Conservation (phyloP, 2,888 invertebrate genomes). For the Macrophya annulata region DNA sequence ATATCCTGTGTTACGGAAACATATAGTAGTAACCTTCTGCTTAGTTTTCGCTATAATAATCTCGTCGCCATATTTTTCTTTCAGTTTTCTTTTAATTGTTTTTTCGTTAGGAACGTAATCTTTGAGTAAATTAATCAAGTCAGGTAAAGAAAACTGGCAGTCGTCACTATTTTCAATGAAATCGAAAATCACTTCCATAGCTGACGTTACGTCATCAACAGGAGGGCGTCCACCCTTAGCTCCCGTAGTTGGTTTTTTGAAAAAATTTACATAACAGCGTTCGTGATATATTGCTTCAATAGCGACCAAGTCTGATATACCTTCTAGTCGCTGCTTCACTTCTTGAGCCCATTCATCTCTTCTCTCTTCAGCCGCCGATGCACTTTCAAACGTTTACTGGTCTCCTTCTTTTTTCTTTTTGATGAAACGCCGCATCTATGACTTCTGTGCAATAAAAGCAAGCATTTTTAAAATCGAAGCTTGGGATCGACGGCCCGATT, state of each 20-base stretch:
- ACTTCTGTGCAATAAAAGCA: constrained; percentile 25
- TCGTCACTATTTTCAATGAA: constrained; percentile 54
- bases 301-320: constrained; percentile 50
- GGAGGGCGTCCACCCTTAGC: constrained; percentile 42
- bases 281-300: constrained; percentile 54
- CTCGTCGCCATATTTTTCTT: constrained; percentile 16
- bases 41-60: constrained; percentile 32
- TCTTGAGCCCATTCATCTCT: constrained; percentile 50
- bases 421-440: constrained; percentile 24
- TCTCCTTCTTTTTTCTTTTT: background rate
- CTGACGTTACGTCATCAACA: constrained; percentile 43
- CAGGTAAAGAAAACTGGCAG: constrained; percentile 52
- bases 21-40: constrained; percentile 40
- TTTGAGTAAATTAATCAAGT: constrained; percentile 39
- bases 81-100: constrained; percentile 44
- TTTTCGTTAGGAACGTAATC: constrained; percentile 48
- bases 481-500: background rate
- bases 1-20: constrained; percentile 61
- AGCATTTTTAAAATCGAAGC: background rate
- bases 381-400: constrained; percentile 2
- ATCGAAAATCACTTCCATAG: constrained; percentile 51
- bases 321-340: constrained; percentile 48
- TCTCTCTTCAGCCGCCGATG: constrained; percentile 26
- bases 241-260: constrained; percentile 50
- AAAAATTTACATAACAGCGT: constrained; percentile 49